Conservation (phyloP, 2,797 vertebrate genomes). For the Spinus pinus region DNA sequence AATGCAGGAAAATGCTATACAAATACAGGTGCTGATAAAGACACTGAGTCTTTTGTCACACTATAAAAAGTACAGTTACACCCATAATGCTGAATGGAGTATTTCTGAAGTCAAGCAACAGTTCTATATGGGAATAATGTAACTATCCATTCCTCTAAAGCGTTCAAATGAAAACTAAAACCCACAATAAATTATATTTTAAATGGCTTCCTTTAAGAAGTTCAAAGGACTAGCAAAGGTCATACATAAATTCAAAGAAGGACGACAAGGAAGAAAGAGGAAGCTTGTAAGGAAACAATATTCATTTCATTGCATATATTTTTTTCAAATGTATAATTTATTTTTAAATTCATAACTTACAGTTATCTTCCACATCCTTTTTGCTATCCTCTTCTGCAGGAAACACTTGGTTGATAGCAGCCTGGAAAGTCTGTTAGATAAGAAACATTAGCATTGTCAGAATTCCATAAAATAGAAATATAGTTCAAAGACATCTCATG, state of each 20-base stretch:
- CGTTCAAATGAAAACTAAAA: not conserved
- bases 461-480: not conserved
- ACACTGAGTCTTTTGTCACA: not conserved
- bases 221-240: not conserved
- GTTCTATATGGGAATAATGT: not conserved
- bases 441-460: slow-evolving; percentile 29
- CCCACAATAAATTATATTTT: not conserved
- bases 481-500: not conserved
- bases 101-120: not conserved
- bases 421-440: slow-evolving; percentile 84
- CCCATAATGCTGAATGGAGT: not conserved
- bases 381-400: slow-evolving; percentile 95
- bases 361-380: slow-evolving; percentile 97
- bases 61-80: not conserved
- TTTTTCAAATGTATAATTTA: not conserved
- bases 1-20: not conserved
- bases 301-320: not conserved
- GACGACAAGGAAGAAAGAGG: not conserved
- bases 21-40: not conserved
- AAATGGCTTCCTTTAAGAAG: not conserved
- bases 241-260: not conserved
- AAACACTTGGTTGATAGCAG: slow-evolving; percentile 92
- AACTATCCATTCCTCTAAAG: not conserved
- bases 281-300: not conserved
- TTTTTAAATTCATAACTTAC: slow-evolving; percentile 77